Evolutionary conservation across 1,140 invertebrate species (phyloP).

Genomic region (Streblospio benedicti): DNA sequence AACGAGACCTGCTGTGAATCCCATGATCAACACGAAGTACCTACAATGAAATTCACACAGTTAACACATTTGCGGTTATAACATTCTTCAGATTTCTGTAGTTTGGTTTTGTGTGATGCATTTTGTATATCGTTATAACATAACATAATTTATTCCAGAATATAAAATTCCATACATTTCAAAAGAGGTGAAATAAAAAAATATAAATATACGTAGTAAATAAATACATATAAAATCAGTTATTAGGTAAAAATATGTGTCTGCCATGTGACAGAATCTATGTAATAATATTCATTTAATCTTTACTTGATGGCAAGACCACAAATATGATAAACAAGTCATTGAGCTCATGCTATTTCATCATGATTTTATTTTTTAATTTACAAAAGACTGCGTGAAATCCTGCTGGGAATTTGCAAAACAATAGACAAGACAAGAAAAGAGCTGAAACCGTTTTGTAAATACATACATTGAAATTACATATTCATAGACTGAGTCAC

Average conservation of each 20-base stretch:
- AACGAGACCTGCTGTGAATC: conserved; percentile 12
- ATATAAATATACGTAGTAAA: neutral
- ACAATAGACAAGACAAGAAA: too few relatives aligned
- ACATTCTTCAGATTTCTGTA: neutral
- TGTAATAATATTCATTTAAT: too few relatives aligned
- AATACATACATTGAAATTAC: neutral
- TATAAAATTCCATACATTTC: neutral
- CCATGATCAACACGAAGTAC: conserved; percentile 1
- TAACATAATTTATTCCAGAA: neutral
- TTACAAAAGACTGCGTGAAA: too few relatives aligned
- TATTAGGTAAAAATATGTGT: too few relatives aligned
- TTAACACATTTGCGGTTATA: neutral
- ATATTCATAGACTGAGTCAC: neutral
- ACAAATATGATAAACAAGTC: too few relatives aligned
- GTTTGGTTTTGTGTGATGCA: too few relatives aligned
- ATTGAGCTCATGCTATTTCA: too few relatives aligned
- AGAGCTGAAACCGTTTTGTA: too few relatives aligned
- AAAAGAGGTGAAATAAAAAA: neutral
- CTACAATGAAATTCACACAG: neutral
- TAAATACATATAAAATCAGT: neutral
- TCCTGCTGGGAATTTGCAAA: too few relatives aligned
- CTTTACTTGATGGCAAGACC: too few relatives aligned
- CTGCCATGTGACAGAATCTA: too few relatives aligned
- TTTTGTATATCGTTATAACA: neutral
- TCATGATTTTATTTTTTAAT: too few relatives aligned